Conservation (phyloP, 2,113 vertebrate genomes). For the Eidolon helvum region DNA sequence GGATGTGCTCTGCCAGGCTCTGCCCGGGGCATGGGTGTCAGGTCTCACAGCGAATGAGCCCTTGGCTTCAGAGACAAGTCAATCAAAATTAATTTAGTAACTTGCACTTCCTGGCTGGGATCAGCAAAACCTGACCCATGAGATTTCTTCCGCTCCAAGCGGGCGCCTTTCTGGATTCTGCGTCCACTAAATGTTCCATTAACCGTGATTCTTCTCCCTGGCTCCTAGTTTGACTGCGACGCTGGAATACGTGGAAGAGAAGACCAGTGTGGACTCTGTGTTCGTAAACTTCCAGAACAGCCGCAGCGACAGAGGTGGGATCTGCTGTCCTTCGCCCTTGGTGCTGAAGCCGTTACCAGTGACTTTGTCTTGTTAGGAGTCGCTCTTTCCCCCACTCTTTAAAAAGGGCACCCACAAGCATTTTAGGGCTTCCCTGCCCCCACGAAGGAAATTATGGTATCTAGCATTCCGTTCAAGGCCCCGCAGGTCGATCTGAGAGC, state of each 20-base stretch:
- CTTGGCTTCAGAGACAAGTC: slow-evolving; percentile 2
- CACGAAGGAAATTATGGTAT: background rate
- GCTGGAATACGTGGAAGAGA: slow-evolving; percentile 78
- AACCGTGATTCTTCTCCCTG: background rate
- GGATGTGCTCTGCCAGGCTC: background rate
- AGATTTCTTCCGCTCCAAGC: background rate
- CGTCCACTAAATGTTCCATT: background rate
- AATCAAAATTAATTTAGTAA: background rate
- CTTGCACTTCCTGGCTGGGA: background rate
- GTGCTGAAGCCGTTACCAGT: background rate
- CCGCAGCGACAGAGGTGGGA: slow-evolving; percentile 66
- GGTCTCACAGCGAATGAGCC: background rate
- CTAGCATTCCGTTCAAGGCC: background rate
- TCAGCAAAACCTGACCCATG: background rate
- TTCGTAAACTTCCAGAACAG: slow-evolving; percentile 75
- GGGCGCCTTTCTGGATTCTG: background rate
- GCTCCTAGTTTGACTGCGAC: slow-evolving; percentile 73
- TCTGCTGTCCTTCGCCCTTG: background rate
- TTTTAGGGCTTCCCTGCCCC: background rate
- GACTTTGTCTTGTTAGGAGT: background rate
- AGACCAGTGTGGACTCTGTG: slow-evolving; percentile 73
- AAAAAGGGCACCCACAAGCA: background rate
- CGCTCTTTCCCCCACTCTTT: background rate
- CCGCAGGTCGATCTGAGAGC: background rate
- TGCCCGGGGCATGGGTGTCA: background rate